phyloP scores from a whole-genome alignment of 2,113 vertebrate genomes.

The Crotalus tigris region DNA sequence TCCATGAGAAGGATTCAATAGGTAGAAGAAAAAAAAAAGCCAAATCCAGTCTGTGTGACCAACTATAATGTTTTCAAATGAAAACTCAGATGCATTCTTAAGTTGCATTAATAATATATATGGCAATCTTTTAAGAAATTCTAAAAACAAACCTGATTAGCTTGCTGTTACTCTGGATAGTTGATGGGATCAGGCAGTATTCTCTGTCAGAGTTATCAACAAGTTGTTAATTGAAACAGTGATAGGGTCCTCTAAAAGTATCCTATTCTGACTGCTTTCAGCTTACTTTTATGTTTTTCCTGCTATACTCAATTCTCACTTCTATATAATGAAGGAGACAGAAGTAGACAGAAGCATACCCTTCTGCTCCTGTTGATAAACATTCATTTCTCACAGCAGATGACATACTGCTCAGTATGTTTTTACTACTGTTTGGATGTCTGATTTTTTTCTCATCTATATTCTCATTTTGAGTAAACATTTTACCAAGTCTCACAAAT shows the following conservation, averaged over 20 bases:
- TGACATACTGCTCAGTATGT: background rate
- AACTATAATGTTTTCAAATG: background rate
- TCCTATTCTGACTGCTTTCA: background rate
- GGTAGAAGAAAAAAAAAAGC: background rate
- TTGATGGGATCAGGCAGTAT: background rate
- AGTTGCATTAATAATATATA: background rate
- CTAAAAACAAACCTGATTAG: background rate
- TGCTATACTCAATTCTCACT: background rate
- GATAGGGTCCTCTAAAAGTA: background rate
- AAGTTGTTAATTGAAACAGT: constrained; percentile 34
- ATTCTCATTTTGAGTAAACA: background rate
- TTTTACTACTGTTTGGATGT: background rate
- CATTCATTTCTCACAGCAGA: background rate
- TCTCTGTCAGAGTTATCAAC: constrained; percentile 41
- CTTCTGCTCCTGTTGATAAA: background rate
- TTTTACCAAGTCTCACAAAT: background rate
- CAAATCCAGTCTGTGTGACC: background rate
- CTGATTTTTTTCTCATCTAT: background rate
- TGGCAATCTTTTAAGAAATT: background rate
- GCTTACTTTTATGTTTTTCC: background rate
- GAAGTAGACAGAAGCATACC: background rate
- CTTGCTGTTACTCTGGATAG: constrained; percentile 24
- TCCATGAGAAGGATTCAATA: background rate
- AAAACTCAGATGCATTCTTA: background rate
- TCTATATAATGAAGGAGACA: background rate